Evolutionary conservation across 2,797 vertebrate genomes (phyloP).

Genomic region (Lagodon rhomboides): DNA sequence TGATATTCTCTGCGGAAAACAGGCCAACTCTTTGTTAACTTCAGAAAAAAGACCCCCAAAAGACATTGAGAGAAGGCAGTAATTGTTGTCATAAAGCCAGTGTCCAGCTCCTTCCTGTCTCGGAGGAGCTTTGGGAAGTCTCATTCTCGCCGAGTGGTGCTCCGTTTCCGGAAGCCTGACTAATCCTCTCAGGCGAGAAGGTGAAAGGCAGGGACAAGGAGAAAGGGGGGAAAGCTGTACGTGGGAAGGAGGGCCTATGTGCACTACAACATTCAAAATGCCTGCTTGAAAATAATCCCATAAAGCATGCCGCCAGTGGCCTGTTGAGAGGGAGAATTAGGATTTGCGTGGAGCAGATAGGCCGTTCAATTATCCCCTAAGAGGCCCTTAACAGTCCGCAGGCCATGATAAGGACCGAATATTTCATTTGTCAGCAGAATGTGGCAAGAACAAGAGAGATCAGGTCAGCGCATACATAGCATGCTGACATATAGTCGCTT

Average conservation of each 20-base stretch:
- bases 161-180: conserved; percentile 79
- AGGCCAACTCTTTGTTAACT: conserved; percentile 55
- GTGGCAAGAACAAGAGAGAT: conserved; percentile 25
- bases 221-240: conserved; percentile 57
- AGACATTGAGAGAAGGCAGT: conserved; percentile 55
- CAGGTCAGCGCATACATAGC: neutral
- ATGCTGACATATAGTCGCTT: conserved; percentile 38
- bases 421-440: conserved; percentile 60
- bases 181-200: conserved; percentile 84
- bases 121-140: conserved; percentile 63
- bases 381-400: conserved; percentile 56
- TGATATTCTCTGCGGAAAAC: conserved; percentile 47
- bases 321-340: conserved; percentile 77
- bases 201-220: conserved; percentile 81
- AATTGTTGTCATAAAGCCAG: conserved; percentile 65
- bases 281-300: conserved; percentile 82
- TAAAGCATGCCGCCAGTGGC: conserved; percentile 77
- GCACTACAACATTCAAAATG: conserved; percentile 79
- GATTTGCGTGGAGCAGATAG: conserved; percentile 73
- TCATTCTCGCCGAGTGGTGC: conserved; percentile 74
- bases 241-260: conserved; percentile 71
- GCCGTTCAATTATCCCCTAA: conserved; percentile 67
- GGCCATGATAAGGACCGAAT: conserved; percentile 59
- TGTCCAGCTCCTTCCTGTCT: conserved; percentile 64
- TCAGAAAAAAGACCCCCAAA: conserved; percentile 32